Base-by-base conservation (phyloP, 2,797 vertebrate species). In the Cyclopterus lumpus region DNA sequence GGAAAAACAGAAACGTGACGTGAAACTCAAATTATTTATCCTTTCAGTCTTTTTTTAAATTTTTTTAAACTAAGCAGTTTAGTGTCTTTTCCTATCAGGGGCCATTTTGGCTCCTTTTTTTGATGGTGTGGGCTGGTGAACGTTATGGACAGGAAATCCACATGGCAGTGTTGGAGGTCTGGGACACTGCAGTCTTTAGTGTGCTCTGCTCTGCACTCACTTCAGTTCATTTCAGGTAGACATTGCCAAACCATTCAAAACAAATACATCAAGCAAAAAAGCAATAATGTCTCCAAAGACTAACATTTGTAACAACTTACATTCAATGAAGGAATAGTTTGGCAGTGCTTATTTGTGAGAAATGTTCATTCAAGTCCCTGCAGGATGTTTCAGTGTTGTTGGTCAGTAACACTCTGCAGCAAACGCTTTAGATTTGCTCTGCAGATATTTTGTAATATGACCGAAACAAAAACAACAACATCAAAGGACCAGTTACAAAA, bases 231-330 rank as follows among this genome's bases (percentile, higher is more conserved):
- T 77, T 80, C 71, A 69, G 49, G 69, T 32, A 83, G 81, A 83
- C 82, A 79, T 76, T 84, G 79, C 82, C 86, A 86, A 91, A 86
- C 89, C 84, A 88, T 87, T 89, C 68, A 77, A 81, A 72, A 77
- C 44, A 87, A 83, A 78, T 2, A 85, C 58, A 79, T 28, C 12
- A 67, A 65, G 8, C 40, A 75, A 73, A 70, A n/a, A 73, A 70
- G 38, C 22, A 76, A 16, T 5, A 36, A 40, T 4, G 32, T 79
- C 63, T 79, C 18, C 65, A 44, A 71, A 73, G 26, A 82, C 62
- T 55, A 42, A 75, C 51, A 64, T 3, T 11, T 73, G 3, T 7
- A 63, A 81, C 48, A 77, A 79, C 71, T 65, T 24, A 86, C 80
- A 87, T 79, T 85, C 65, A 73, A 8, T 38, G n/a, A 42, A 34